phyloP scores from a whole-genome alignment of 2,113 vertebrate genomes.

The Emydura subglobosa region DNA sequence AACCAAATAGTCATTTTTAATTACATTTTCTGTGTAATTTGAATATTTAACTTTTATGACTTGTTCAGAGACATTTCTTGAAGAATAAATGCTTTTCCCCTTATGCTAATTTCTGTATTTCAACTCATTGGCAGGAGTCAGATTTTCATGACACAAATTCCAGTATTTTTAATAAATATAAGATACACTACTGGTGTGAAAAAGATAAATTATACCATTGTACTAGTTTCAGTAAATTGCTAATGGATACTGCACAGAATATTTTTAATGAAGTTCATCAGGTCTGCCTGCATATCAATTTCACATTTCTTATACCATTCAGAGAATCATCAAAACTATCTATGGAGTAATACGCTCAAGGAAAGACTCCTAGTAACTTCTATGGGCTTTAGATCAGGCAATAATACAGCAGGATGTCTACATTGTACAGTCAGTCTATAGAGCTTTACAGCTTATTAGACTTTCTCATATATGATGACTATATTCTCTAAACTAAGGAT shows the following conservation, averaged over 20 bases:
- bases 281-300: background rate
- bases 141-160: background rate
- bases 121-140: background rate
- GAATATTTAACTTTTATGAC: background rate
- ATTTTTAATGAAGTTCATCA: background rate
- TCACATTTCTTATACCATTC: background rate
- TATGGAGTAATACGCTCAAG: background rate
- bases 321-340: background rate
- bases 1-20: background rate
- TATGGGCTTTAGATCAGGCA: background rate
- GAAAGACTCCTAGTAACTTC: background rate
- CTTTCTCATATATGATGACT: background rate
- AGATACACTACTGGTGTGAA: background rate
- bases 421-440: background rate
- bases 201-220: background rate
- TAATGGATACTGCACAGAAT: background rate
- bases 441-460: background rate
- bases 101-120: background rate
- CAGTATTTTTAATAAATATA: background rate
- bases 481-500: no score
- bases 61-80: background rate
- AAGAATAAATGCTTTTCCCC: background rate
- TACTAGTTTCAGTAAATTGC: background rate
- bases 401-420: background rate
- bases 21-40: background rate